Conservation (phyloP, 2,888 invertebrate genomes). For the Chrysopilus asiliformis region DNA sequence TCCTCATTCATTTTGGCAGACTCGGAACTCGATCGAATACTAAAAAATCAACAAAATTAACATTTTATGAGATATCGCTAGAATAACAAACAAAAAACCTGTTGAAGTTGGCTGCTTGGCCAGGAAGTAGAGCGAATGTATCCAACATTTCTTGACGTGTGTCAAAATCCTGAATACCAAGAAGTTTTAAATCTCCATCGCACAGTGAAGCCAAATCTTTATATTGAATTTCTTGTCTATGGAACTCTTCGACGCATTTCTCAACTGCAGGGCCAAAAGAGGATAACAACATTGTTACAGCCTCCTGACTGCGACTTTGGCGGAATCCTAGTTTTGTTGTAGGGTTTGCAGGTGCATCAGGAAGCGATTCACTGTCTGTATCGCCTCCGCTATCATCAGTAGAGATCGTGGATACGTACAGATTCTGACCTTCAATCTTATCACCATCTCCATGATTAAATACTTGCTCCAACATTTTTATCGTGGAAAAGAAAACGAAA, state of each 20-base stretch:
- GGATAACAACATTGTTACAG: slow-evolving; percentile 18
- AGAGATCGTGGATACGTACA: too few species aligned
- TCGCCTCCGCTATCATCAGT: not conserved
- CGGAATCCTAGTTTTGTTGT: too few species aligned
- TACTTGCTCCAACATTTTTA: too few species aligned
- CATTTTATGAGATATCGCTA: too few species aligned
- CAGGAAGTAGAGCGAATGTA: slow-evolving; percentile 24
- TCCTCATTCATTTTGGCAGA: slow-evolving; percentile 23
- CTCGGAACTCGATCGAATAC: slow-evolving; percentile 20
- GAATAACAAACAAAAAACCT: slow-evolving; percentile 14
- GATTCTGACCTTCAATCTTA: not conserved
- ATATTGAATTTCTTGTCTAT: slow-evolving; percentile 24
- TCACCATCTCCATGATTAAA: not conserved
- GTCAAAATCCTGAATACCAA: slow-evolving; percentile 21
- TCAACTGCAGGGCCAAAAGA: slow-evolving; percentile 4
- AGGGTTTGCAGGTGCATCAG: too few species aligned
- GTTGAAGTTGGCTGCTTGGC: slow-evolving; percentile 25
- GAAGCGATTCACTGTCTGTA: not conserved
- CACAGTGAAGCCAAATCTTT: slow-evolving; percentile 26
- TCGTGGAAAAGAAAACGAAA: too few species aligned
- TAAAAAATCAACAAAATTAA: slow-evolving; percentile 9
- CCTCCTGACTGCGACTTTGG: slow-evolving; percentile 17
- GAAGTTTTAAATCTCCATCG: slow-evolving; percentile 22
- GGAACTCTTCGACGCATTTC: slow-evolving; percentile 20
- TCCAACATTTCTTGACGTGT: slow-evolving; percentile 22